Evolutionary conservation across 2,797 vertebrate genomes (phyloP).

Genomic region (Stomatorhinus walkeri): DNA sequence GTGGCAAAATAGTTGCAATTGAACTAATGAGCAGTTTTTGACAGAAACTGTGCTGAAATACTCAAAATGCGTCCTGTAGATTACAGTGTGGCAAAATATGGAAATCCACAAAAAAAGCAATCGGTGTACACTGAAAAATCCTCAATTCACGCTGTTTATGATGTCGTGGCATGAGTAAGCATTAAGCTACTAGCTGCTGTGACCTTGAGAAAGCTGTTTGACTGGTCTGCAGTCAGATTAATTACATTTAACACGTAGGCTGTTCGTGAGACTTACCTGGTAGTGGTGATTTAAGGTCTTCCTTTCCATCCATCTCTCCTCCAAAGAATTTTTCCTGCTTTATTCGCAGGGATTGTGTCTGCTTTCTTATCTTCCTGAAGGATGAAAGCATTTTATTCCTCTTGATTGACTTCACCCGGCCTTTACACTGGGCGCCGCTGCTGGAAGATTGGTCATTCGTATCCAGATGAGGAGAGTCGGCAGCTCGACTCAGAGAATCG

Average conservation of each 20-base stretch:
- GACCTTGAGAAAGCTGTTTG: conserved; percentile 32
- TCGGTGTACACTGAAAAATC: not conserved
- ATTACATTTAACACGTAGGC: not conserved
- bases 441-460: not conserved
- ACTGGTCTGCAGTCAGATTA: not conserved
- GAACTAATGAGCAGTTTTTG: not conserved
- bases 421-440: not conserved
- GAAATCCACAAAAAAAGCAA: not conserved
- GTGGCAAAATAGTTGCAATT: not conserved
- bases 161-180: not conserved
- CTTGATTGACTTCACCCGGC: not conserved
- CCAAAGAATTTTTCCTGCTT: not conserved
- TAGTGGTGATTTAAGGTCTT: not conserved
- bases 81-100: not conserved
- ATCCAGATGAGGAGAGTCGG: not conserved
- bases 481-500: not conserved
- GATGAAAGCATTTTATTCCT: not conserved
- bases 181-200: not conserved
- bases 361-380: not conserved
- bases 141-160: not conserved
- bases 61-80: not conserved
- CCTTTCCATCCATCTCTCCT: not conserved
- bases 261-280: conserved; percentile 47
- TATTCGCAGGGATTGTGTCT: not conserved
- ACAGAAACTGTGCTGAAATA: not conserved